phyloP scores from a whole-genome alignment of 2,797 vertebrate genomes.

The Danio kyathit region DNA sequence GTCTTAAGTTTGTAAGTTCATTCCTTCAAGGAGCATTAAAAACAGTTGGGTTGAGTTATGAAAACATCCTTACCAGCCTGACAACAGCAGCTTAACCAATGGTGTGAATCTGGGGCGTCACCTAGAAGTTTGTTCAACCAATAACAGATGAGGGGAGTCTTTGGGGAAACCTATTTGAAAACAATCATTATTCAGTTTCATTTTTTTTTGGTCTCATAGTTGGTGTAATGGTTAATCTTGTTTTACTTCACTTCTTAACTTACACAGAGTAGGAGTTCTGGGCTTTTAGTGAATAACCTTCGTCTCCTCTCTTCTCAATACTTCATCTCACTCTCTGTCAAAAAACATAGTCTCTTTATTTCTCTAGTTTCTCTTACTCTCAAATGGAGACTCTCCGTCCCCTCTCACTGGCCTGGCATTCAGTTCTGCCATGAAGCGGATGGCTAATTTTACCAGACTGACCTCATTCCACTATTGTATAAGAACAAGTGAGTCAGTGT shows the following conservation, averaged over 20 bases:
- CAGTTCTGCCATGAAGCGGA: slow-evolving; percentile 61
- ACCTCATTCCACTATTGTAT: slow-evolving; percentile 68
- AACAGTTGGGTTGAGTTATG: background rate
- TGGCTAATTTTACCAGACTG: slow-evolving; percentile 67
- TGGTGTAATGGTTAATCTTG: background rate
- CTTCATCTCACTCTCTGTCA: slow-evolving; percentile 26
- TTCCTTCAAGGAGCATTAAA: background rate
- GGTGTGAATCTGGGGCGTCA: background rate
- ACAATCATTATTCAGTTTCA: slow-evolving; percentile 4
- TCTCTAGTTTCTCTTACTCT: slow-evolving; percentile 40
- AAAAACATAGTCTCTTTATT: slow-evolving; percentile 32
- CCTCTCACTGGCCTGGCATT: slow-evolving; percentile 64
- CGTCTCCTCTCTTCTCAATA: slow-evolving; percentile 9
- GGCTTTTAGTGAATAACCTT: slow-evolving; percentile 11
- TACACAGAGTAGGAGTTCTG: background rate
- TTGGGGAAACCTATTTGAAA: slow-evolving; percentile 6
- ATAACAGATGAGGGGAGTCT: background rate
- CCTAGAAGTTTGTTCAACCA: background rate
- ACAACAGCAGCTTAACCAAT: slow-evolving; percentile 18
- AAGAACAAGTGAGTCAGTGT: slow-evolving; percentile 75
- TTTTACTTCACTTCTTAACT: slow-evolving; percentile 13
- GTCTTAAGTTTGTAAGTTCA: background rate
- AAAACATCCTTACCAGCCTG: background rate
- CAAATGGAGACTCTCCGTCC: slow-evolving; percentile 53
- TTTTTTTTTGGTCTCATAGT: background rate